These are phyloP conservation scores for Nothocercus nigrocapillus DNA, from an alignment of 2,113 vertebrate genomes.

Conservation along the genomic window DNA sequence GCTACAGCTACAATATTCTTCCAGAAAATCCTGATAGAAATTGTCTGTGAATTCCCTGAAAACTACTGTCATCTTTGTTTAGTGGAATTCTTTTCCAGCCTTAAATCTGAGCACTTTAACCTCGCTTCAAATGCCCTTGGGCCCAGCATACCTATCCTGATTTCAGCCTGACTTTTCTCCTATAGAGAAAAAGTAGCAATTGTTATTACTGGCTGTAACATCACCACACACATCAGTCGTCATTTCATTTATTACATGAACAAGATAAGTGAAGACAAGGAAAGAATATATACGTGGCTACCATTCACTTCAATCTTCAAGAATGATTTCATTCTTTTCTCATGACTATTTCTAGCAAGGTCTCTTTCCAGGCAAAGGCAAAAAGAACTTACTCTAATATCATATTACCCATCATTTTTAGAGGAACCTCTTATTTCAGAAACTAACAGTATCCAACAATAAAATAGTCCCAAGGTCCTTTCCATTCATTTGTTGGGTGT, in stretches of 20 bases:
- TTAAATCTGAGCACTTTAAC: not conserved
- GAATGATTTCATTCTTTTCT: slow-evolving; percentile 39
- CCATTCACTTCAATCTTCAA: not conserved
- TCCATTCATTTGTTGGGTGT: not conserved
- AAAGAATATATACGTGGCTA: not conserved
- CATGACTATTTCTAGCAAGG: slow-evolving; percentile 13
- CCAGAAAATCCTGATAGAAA: not conserved
- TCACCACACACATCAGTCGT: not conserved
- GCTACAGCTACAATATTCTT: not conserved
- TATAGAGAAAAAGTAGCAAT: not conserved
- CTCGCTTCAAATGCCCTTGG: not conserved
- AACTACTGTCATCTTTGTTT: not conserved
- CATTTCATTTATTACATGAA: slow-evolving; percentile 19
- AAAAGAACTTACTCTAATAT: not conserved
- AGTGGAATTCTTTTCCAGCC: not conserved
- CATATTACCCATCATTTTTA: not conserved
- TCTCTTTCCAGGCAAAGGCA: slow-evolving; percentile 22
- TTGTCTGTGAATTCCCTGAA: not conserved
- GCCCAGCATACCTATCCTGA: not conserved
- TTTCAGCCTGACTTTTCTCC: not conserved
- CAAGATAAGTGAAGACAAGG: slow-evolving; percentile 21
- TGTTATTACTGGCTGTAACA: slow-evolving; percentile 26
- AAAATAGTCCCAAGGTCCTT: not conserved
- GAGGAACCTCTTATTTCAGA: not conserved
- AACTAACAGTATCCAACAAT: not conserved